These are phyloP conservation scores for Mobula birostris DNA, from an alignment of 2,113 vertebrate species.

Conservation along the genomic window DNA sequence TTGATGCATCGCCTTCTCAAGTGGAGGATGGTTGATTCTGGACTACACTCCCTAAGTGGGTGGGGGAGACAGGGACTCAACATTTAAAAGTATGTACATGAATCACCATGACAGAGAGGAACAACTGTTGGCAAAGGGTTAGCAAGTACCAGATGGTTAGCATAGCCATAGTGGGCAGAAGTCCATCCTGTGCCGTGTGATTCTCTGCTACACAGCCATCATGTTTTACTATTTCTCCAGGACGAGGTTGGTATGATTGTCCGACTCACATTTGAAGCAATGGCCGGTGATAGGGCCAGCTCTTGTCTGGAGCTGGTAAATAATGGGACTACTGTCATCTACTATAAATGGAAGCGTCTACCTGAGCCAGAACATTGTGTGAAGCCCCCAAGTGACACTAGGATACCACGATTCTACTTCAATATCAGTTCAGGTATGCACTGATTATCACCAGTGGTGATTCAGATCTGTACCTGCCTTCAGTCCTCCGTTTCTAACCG, in stretches of 20 bases:
- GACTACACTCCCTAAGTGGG: too few relatives aligned
- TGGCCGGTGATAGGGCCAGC: slow-evolving; percentile 59
- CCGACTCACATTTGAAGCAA: slow-evolving; percentile 66
- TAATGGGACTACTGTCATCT: slow-evolving; percentile 72
- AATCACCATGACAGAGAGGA: too few relatives aligned
- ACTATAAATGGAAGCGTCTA: slow-evolving; percentile 73
- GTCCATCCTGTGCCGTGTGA: too few relatives aligned
- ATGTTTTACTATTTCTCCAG: slow-evolving; percentile 45
- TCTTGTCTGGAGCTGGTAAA: slow-evolving; percentile 69
- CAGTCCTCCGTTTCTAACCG: neutral
- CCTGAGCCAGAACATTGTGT: slow-evolving; percentile 49
- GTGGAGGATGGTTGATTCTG: too few relatives aligned
- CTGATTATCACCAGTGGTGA: neutral
- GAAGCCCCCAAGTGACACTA: slow-evolving; percentile 41
- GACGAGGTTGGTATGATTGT: slow-evolving; percentile 65
- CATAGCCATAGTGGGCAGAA: too few relatives aligned
- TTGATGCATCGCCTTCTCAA: neutral
- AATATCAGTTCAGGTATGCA: slow-evolving; percentile 57
- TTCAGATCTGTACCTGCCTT: neutral
- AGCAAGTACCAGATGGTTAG: too few relatives aligned
- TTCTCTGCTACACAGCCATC: neutral
- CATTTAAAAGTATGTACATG: too few relatives aligned
- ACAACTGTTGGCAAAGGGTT: too few relatives aligned
- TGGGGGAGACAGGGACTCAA: too few relatives aligned
- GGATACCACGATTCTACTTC: slow-evolving; percentile 60